Evolutionary conservation across 2,113 vertebrate genomes (phyloP).

Genomic region (Panurus biarmicus): DNA sequence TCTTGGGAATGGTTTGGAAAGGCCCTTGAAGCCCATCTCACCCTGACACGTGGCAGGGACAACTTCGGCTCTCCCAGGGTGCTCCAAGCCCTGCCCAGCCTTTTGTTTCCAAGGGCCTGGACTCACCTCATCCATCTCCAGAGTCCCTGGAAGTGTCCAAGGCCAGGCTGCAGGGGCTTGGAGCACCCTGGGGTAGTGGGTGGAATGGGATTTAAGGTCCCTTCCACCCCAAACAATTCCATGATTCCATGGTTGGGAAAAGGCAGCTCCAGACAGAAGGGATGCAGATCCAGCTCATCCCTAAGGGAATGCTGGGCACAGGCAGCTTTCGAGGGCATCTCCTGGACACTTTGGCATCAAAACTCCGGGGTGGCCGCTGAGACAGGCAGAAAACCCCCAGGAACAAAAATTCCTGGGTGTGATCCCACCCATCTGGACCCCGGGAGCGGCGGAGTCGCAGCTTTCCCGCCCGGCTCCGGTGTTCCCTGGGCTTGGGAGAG

Average conservation of each 20-base stretch:
- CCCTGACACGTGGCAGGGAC: neutral
- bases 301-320: neutral
- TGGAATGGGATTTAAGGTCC: neutral
- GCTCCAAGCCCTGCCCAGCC: neutral
- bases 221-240: neutral
- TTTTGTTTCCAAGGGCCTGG: neutral
- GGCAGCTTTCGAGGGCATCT: fast-evolving
- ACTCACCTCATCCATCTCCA: neutral
- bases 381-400: neutral
- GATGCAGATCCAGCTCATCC: neutral
- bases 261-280: neutral
- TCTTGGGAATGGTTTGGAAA: neutral
- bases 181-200: neutral
- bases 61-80: fast-evolving
- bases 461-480: neutral
- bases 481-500: neutral
- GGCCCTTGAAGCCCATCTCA: too few species aligned
- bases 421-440: neutral
- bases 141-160: neutral
- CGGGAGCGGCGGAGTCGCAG: fast-evolving
- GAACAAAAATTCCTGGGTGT: fast-evolving
- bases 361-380: neutral
- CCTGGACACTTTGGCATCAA: fast-evolving
- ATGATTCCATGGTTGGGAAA: neutral
- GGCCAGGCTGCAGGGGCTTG: neutral